Base-by-base conservation (phyloP, 2,113 vertebrate species). In the Rhynchopsitta pachyrhyncha region DNA sequence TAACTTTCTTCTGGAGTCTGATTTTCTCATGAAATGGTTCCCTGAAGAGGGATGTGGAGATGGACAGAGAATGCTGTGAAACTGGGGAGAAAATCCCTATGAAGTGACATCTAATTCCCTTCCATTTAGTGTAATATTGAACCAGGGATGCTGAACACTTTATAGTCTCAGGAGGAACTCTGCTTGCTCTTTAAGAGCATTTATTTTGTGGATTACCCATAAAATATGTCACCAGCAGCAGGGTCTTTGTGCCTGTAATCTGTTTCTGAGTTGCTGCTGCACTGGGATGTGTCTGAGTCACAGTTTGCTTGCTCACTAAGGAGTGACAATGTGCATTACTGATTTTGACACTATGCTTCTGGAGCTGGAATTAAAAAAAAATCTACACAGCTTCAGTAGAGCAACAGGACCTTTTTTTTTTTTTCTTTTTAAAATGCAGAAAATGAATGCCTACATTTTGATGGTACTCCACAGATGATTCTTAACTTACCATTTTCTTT, bases 231-330 rank as follows among this genome's bases (percentile, higher is more conserved):
- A 84, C 46, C 16, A 93, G 69, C 76, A 95, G 86, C 41, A 62
- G 74, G 50, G 44, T 82, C 81, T 96, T 12, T 25, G 37, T 76
- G 52, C 60, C 69, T 90, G 66, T 82, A 90, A 92, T 93, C 62
- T 90, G 41, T 23, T 90, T 97, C 76, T 84, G 55, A 84, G 80
- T 44, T 78, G 88, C 88, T 82, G 5, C 77, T 88, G 86, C 62
- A 52, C 18, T 35, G 57, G 44, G 37, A 84, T 93, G 74, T 84
- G 55, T 75, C 76, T 75, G 35, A 94, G 73, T 86, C 69, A 86
- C 71, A 64, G 81, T 67, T 68, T 84, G 20, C 33, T n/a, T 46
- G 37, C 86, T 91, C 1, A 0, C 82, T 42, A 84, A 60, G 35
- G 64, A 79, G n/a, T 62, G 77, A 84, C 14, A 17, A 66, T 31